phyloP scores from a whole-genome alignment of 2,113 vertebrate genomes.

The Corythoichthys haematopterus region DNA sequence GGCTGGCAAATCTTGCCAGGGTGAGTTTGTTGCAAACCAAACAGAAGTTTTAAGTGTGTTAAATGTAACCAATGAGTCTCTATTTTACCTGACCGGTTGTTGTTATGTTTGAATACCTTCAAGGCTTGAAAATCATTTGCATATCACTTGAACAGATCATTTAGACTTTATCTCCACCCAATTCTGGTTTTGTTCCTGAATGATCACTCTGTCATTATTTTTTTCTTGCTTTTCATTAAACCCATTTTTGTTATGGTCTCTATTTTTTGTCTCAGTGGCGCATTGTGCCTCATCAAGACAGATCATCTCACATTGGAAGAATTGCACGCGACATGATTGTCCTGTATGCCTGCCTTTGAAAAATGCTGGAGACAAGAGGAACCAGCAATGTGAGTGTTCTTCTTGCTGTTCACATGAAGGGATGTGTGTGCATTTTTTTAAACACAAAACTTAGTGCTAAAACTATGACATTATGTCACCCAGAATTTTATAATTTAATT shows the following conservation, averaged over 20 bases:
- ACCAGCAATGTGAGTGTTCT: slow-evolving; percentile 87
- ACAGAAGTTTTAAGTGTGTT: not conserved
- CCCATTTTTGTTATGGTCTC: not conserved
- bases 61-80: slow-evolving; percentile 5
- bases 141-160: not conserved
- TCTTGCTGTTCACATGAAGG: not conserved
- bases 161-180: not conserved
- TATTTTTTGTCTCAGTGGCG: slow-evolving; percentile 77
- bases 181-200: not conserved
- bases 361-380: slow-evolving; percentile 96
- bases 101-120: not conserved
- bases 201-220: not conserved
- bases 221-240: slow-evolving; percentile 35
- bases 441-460: not conserved
- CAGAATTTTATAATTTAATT: not conserved
- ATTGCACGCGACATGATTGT: slow-evolving; percentile 96
- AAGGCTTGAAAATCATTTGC: not conserved
- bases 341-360: slow-evolving; percentile 96
- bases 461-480: not conserved
- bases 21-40: slow-evolving; percentile 66
- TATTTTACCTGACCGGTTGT: not conserved
- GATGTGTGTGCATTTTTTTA: not conserved
- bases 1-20: slow-evolving; percentile 97
- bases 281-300: slow-evolving; percentile 98
- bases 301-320: slow-evolving; percentile 99